Conservation (phyloP, 2,113 vertebrate genomes). For the Rhynchomys soricoides region DNA sequence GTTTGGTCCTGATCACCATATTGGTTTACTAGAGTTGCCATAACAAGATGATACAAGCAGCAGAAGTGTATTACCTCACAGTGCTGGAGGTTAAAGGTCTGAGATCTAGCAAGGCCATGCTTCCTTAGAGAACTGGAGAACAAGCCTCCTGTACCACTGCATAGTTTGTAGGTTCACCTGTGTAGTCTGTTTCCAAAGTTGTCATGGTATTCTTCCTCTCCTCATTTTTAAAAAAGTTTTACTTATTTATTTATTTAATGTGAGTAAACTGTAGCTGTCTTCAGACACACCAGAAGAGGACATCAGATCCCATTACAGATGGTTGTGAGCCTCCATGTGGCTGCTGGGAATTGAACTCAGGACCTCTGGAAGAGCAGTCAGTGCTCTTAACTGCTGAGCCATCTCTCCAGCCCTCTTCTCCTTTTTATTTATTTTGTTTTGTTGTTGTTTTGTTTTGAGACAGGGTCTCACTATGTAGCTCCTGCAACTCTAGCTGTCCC, state of each 20-base stretch:
- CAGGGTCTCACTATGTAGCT: neutral
- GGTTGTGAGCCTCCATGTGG: no score
- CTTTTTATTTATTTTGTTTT: neutral
- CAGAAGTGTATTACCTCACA: neutral
- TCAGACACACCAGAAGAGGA: no score
- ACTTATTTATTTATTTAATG: neutral
- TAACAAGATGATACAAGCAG: neutral
- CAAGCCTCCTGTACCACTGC: neutral
- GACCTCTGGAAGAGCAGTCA: no score
- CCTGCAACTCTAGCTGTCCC: neutral
- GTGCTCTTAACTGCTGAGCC: no score
- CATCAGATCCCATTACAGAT: no score
- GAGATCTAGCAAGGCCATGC: neutral
- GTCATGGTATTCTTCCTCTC: no score
- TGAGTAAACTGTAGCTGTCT: no score
- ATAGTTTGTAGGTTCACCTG: neutral
- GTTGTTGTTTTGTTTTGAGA: neutral
- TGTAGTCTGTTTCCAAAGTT: neutral
- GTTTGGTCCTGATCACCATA: neutral
- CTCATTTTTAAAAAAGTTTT: neutral
- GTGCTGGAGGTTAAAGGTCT: neutral
- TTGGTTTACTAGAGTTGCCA: conserved; percentile 1
- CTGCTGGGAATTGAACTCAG: no score
- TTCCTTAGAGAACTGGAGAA: neutral
- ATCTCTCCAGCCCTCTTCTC: no score